These are phyloP conservation scores for Ophion obscuratus DNA, from an alignment of 2,888 invertebrate species.

Conservation along the genomic window DNA sequence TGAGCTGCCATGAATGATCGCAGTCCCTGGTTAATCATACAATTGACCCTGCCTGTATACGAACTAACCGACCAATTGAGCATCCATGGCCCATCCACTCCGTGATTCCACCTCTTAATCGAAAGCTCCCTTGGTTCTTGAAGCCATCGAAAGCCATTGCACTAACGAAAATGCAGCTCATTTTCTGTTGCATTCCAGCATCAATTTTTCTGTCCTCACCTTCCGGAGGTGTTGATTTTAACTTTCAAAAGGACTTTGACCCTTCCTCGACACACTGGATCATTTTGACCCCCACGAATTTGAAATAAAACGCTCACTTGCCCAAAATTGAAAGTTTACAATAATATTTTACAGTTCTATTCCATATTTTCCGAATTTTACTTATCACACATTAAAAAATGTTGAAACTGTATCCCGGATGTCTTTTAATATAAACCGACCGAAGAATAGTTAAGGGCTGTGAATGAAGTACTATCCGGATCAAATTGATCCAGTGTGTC, in stretches of 20 bases:
- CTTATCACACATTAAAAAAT: too few relatives aligned
- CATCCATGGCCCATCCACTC: slow-evolving; percentile 8
- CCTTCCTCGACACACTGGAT: too few relatives aligned
- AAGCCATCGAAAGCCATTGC: not conserved
- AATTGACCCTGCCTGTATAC: slow-evolving; percentile 10
- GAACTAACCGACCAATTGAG: slow-evolving; percentile 8
- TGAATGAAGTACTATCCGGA: too few relatives aligned
- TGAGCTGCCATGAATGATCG: not conserved
- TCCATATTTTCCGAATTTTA: too few relatives aligned
- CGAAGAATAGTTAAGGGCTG: too few relatives aligned
- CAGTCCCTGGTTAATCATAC: slow-evolving; percentile 1
- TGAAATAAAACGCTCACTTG: too few relatives aligned
- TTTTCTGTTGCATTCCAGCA: not conserved
- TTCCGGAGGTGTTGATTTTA: not conserved
- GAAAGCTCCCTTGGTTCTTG: not conserved
- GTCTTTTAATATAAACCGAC: too few relatives aligned
- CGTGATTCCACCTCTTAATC: not conserved
- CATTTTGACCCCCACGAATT: too few relatives aligned
- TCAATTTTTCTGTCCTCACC: not conserved
- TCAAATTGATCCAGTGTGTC: too few relatives aligned
- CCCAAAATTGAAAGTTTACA: too few relatives aligned
- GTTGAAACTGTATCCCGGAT: too few relatives aligned
- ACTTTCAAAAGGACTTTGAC: not conserved
- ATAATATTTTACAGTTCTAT: too few relatives aligned
- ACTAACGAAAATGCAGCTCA: not conserved